Conservation (phyloP, 1,140 invertebrate genomes). For the Bilobella aurantiaca region DNA sequence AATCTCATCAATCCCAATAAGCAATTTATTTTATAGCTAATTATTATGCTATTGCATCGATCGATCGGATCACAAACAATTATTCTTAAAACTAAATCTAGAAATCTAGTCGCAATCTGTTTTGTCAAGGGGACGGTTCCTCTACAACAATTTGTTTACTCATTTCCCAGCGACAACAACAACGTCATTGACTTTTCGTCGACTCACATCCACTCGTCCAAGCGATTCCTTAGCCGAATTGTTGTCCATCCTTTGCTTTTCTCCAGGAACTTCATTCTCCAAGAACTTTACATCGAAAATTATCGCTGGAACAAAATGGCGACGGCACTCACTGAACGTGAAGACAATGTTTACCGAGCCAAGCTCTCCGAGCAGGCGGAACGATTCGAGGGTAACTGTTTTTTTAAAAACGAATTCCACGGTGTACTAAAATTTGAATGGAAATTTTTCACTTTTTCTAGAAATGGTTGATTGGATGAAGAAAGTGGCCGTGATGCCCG, state of each 20-base stretch:
- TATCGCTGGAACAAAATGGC: conserved; percentile 1
- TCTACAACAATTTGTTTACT: no score
- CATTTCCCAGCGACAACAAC: neutral
- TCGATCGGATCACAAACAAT: no score
- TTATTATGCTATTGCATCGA: no score
- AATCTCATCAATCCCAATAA: no score
- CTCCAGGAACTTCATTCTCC: neutral
- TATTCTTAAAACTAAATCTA: no score
- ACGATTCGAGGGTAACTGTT: conserved; percentile 80
- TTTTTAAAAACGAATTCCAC: neutral
- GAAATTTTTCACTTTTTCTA: conserved; percentile 16
- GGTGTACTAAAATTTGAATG: neutral
- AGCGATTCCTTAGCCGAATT: neutral
- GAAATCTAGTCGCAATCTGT: no score
- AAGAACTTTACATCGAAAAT: neutral
- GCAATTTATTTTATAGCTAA: no score
- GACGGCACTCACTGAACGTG: conserved; percentile 52
- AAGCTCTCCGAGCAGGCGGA: conserved; percentile 93
- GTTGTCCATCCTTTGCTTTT: neutral
- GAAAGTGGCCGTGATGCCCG: conserved; percentile 39
- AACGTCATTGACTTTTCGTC: no score
- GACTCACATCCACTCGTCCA: neutral
- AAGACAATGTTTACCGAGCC: conserved; percentile 91
- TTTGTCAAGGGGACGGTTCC: no score
- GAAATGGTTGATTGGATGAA: conserved; percentile 44